Conservation (phyloP, 2,797 vertebrate genomes). For the Novumbra hubbsi region DNA sequence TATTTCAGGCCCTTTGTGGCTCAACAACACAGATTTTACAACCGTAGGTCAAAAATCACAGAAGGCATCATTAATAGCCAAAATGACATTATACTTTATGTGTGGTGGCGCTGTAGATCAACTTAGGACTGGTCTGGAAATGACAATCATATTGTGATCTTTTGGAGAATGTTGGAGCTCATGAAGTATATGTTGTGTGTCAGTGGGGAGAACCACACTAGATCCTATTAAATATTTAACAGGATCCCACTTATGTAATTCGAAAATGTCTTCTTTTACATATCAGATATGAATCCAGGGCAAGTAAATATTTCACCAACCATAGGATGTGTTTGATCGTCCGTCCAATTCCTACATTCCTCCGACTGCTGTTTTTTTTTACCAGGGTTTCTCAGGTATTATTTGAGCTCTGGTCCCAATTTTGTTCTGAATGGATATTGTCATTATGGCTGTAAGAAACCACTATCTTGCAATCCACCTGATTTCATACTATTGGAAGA, state of each 20-base stretch:
- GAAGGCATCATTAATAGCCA: neutral
- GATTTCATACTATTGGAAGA: too few species aligned
- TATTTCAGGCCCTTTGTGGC: too few species aligned
- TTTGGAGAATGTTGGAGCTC: neutral
- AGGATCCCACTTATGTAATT: conserved; percentile 54
- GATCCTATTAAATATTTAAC: conserved; percentile 63
- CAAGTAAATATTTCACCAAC: conserved; percentile 67
- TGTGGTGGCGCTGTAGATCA: too few species aligned
- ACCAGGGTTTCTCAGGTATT: too few species aligned
- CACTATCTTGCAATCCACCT: too few species aligned
- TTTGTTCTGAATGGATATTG: too few species aligned
- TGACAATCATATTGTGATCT: too few species aligned
- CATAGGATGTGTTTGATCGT: conserved; percentile 49
- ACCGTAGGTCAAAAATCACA: too few species aligned
- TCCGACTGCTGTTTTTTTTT: neutral
- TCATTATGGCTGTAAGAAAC: too few species aligned
- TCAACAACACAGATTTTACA: too few species aligned
- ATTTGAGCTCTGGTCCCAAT: too few species aligned
- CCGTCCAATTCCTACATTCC: neutral
- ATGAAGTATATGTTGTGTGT: neutral
- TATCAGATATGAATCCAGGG: conserved; percentile 72
- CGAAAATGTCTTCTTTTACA: conserved; percentile 45
- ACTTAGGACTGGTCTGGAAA: too few species aligned
- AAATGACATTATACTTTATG: neutral
- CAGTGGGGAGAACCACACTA: conserved; percentile 41